Evolutionary conservation across 2,888 invertebrate species (phyloP), one percentile per base, ranked within the genome.

Genomic region (Drosophila nigritarsus): DNA sequence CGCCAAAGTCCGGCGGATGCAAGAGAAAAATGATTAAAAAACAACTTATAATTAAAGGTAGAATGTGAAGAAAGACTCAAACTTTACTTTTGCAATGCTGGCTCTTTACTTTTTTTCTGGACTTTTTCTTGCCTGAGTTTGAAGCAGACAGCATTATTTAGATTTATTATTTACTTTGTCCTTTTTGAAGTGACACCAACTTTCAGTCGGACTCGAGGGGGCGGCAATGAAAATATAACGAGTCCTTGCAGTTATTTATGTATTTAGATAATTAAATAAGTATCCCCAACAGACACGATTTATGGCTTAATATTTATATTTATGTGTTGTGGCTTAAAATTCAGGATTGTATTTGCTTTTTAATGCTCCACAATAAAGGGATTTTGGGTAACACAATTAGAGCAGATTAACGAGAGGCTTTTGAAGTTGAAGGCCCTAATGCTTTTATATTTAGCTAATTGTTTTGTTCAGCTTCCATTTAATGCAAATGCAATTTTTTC

Each of bases 31-130:
- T 64, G 58, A 75, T 73, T 75, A 67, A 63, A 70, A 75, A 76
- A 71, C 65, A 86, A 88, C 79, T 85, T 86, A 60, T 85, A 85
- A 85, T 86, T 79, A 87, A 87, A 85, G 87, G 85, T 85, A 73
- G 58, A 70, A 61, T 49, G 63, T 60, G 65, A 77, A 75, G 71
- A 66, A 75, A 71, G 65, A 38, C 65, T 34, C 62, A 65, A 83
- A 86, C 65, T 78, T 80, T 78, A 80, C 81, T 84, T 88, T 75
- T 51, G 34, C 55, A 65, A 73, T 29, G 53, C 59, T 63, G 58
- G 50, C 56, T 72, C 30, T 55, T 65, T 68, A 59, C 11, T 20
- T 55, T 20, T 50, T 7, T 0, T 0, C 9, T 32, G 9, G 9
- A 9, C 32, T 68, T 63, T 50, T 61, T 60, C 34, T 34, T 51